Conservation (phyloP, 1,140 invertebrate species). For the Neodiprion pinetum region DNA sequence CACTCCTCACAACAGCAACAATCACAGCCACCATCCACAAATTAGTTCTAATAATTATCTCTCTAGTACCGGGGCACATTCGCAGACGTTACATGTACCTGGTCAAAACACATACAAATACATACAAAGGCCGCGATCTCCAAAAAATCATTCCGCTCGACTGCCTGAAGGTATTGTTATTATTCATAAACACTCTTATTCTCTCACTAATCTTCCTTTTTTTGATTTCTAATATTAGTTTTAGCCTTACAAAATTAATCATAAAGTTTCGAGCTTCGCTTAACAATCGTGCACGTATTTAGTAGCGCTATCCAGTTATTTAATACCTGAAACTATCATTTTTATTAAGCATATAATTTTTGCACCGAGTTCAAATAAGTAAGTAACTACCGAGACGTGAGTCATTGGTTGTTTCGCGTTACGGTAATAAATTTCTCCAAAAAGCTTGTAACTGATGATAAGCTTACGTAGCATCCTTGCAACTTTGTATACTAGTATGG, state of each 20-base stretch:
- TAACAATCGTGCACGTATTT: too few species aligned
- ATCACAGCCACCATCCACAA: conserved; percentile 27
- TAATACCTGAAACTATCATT: too few species aligned
- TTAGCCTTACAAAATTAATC: not conserved
- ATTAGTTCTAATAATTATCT: not conserved
- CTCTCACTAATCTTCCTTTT: conserved; percentile 28
- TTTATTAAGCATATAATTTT: too few species aligned
- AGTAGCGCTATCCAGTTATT: too few species aligned
- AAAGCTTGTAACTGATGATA: too few species aligned
- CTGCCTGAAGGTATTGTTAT: conserved; percentile 54
- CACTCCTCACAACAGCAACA: conserved; percentile 42
- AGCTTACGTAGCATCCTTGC: too few species aligned
- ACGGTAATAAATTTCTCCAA: too few species aligned
- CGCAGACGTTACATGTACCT: not conserved
- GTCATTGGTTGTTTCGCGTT: too few species aligned
- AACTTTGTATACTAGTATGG: too few species aligned
- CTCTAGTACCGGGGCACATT: not conserved
- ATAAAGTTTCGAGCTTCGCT: too few species aligned
- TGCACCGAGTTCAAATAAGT: too few species aligned
- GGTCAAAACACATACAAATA: conserved; percentile 50
- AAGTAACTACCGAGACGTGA: too few species aligned
- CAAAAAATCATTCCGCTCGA: conserved; percentile 51
- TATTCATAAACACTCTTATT: conserved; percentile 32
- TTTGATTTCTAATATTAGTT: conserved; percentile 20
- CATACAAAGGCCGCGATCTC: conserved; percentile 50